These are phyloP conservation scores for Anoplophora glabripennis DNA, from an alignment of 1,140 invertebrate species.

Conservation along the genomic window DNA sequence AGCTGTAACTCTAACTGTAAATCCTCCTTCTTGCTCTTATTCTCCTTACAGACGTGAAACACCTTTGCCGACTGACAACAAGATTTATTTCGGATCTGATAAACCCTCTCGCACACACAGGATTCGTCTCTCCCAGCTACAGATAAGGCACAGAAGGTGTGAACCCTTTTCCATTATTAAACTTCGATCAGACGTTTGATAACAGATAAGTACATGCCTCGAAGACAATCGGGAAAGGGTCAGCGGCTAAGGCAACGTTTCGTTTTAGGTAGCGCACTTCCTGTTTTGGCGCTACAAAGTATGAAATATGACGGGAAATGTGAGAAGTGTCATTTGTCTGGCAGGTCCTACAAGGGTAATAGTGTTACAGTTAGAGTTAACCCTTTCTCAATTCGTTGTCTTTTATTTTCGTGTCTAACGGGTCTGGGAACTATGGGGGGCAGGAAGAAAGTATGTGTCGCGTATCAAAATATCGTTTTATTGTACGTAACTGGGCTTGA, in stretches of 20 bases:
- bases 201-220: not conserved
- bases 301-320: not conserved
- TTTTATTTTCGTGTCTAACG: not conserved
- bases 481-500: too few species aligned
- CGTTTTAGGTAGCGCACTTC: constrained; percentile 9
- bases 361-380: not conserved
- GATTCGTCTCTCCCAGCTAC: not conserved
- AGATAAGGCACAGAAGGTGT: constrained; percentile 24
- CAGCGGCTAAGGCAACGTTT: not conserved
- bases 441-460: constrained; percentile 3
- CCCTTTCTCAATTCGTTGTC: constrained; percentile 11
- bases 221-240: not conserved
- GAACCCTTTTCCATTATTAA: constrained; percentile 31
- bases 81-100: constrained; percentile 31
- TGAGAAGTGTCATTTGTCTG: not conserved
- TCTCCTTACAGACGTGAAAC: constrained; percentile 12
- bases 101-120: constrained; percentile 9
- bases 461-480: constrained; percentile 10
- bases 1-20: not conserved
- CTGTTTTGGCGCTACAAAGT: not conserved
- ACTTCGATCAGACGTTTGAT: constrained; percentile 19
- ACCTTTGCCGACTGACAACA: constrained; percentile 14
- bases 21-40: constrained; percentile 15
- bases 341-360: not conserved
- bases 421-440: constrained; percentile 3